phyloP scores from a whole-genome alignment of 37 sponge, comb jelly and placozoan genomes.

The Bolinopsis microptera region DNA sequence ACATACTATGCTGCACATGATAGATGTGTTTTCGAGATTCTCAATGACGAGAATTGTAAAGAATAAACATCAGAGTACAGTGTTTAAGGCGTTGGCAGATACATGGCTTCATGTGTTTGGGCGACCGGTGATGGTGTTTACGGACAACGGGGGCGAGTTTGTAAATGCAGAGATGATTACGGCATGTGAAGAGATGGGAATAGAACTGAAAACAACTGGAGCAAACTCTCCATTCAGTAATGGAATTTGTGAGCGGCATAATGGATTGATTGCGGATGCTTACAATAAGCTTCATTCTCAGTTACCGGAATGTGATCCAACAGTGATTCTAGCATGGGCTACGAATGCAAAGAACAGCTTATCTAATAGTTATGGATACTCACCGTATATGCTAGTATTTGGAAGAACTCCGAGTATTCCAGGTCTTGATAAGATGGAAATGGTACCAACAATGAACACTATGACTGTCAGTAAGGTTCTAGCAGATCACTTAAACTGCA shows the following conservation, averaged over 20 bases:
- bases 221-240: background rate
- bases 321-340: background rate
- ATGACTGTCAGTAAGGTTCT: background rate
- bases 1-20: background rate
- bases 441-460: background rate
- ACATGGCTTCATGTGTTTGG: background rate
- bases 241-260: slow-evolving; percentile 25
- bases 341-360: slow-evolving; percentile 18
- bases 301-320: background rate
- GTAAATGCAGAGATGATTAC: background rate
- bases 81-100: background rate
- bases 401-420: slow-evolving; percentile 19
- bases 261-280: background rate
- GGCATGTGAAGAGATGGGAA: background rate
- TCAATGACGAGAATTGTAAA: background rate
- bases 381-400: slow-evolving; percentile 12
- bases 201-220: background rate
- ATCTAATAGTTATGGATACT: background rate
- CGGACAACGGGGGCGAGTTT: slow-evolving; percentile 51
- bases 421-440: background rate
- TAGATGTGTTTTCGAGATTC: background rate
- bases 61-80: background rate
- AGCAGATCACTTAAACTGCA: background rate
- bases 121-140: background rate
- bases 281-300: background rate